A percentile compares a stretch with the other conserved stretches of the same genome.
Conservation (phyloP, 2,888 invertebrate genomes). For the Campoplex capitator region DNA sequence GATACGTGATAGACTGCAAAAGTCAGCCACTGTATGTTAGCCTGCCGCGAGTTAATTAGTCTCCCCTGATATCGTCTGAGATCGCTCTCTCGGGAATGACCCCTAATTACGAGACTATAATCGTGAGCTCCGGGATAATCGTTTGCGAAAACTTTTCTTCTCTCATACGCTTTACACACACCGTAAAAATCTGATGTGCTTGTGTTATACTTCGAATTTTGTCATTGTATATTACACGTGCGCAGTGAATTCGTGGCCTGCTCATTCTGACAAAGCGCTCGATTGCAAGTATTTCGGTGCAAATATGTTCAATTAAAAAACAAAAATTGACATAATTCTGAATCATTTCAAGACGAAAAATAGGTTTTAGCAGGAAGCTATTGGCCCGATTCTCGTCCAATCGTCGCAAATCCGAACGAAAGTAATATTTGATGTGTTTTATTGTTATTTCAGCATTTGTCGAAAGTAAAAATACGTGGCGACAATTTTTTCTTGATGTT, state of each 20-base stretch:
- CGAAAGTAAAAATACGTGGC: too few relatives aligned
- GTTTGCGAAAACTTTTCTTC: slow-evolving; percentile 58
- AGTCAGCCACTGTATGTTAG: slow-evolving; percentile 34
- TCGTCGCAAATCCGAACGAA: too few relatives aligned
- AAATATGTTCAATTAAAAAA: too few relatives aligned
- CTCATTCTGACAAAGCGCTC: not conserved
- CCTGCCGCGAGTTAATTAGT: slow-evolving; percentile 71
- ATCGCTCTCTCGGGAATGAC: slow-evolving; percentile 72
- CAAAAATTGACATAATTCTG: too few relatives aligned
- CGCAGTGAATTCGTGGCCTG: not conserved
- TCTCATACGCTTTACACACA: slow-evolving; percentile 1
- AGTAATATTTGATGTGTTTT: too few relatives aligned
- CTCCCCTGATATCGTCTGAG: slow-evolving; percentile 66
- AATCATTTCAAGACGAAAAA: not conserved
- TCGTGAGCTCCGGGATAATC: slow-evolving; percentile 69
- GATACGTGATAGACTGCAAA: slow-evolving; percentile 27
- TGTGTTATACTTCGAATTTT: not conserved
- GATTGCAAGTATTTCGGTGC: not conserved
- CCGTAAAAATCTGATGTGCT: slow-evolving; percentile 35
- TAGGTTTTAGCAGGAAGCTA: not conserved
- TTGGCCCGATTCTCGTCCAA: not conserved
- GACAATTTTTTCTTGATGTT: too few relatives aligned
- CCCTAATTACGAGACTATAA: slow-evolving; percentile 71
- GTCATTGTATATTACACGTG: not conserved
- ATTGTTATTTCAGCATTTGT: too few relatives aligned